Conservation (phyloP, 2,888 invertebrate genomes). For the Villa cingulata region DNA sequence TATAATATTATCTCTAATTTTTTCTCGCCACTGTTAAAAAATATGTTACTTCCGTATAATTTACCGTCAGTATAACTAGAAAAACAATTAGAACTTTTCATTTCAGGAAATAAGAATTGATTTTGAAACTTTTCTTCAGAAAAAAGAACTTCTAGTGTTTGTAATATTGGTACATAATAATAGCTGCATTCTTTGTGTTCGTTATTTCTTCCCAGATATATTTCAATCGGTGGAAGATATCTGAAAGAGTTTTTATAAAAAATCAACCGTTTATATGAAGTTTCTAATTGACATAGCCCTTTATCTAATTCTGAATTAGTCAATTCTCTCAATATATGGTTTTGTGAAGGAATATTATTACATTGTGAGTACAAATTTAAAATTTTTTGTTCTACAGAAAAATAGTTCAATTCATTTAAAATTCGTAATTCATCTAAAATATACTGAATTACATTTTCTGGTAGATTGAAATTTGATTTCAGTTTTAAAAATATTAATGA, state of each 20-base stretch:
- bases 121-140: neutral
- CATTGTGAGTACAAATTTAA: neutral
- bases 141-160: neutral
- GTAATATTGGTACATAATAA: constrained; percentile 5
- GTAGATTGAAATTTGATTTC: neutral
- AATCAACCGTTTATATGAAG: constrained; percentile 1
- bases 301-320: neutral
- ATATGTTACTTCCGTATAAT: no score
- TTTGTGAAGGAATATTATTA: neutral
- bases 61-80: neutral
- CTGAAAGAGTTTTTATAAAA: neutral
- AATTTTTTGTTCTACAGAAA: neutral
- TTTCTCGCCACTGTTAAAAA: no score
- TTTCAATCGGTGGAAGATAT: constrained; percentile 4
- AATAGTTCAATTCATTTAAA: neutral
- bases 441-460: constrained; percentile 1
- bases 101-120: constrained; percentile 1
- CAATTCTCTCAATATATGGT: neutral
- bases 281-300: no score
- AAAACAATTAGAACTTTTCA: neutral
- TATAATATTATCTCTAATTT: constrained; percentile 6
- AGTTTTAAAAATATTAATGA: neutral
- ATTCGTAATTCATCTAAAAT: neutral
- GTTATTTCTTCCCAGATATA: neutral
- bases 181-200: constrained; percentile 10